A percentile compares a stretch with the other conserved stretches of the same genome.
phyloP scores from a whole-genome alignment of 2,888 invertebrate species.

The Nezara viridula region DNA sequence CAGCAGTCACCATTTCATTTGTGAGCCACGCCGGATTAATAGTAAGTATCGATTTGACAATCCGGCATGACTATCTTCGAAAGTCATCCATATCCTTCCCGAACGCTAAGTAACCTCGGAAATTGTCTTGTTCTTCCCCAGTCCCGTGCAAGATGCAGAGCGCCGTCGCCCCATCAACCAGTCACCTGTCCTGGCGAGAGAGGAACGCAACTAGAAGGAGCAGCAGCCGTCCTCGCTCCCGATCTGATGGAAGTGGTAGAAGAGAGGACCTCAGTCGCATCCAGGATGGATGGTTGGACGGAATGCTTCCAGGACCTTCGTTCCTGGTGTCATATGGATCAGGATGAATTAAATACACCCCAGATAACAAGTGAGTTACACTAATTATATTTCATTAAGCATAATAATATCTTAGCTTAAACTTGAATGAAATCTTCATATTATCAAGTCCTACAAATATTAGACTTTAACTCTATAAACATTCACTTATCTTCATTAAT shows the following conservation, averaged over 20 bases:
- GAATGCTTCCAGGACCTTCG: conserved; percentile 82
- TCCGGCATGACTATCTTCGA: conserved; percentile 8
- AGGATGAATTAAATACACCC: conserved; percentile 64
- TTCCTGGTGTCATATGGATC: conserved; percentile 72
- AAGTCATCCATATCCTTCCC: not conserved
- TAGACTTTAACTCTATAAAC: too few species aligned
- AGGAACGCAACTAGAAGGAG: conserved; percentile 65
- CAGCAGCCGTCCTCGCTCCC: not conserved
- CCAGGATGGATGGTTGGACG: conserved; percentile 68
- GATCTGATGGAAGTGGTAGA: conserved; percentile 35
- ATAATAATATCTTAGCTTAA: too few species aligned
- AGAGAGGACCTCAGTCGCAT: conserved; percentile 43
- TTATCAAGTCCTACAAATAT: too few species aligned
- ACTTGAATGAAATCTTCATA: too few species aligned
- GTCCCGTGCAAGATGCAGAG: conserved; percentile 69
- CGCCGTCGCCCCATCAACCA: conserved; percentile 68
- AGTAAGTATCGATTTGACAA: conserved; percentile 65
- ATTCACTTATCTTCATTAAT: too few species aligned
- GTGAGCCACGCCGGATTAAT: conserved; percentile 68
- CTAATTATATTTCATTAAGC: too few species aligned
- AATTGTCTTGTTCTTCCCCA: conserved; percentile 64
- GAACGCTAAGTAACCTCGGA: conserved; percentile 61
- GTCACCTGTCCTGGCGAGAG: conserved; percentile 72
- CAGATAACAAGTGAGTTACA: conserved; percentile 61
- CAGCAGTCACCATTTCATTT: conserved; percentile 71